Base-by-base conservation (phyloP, 2,797 vertebrate genomes). In the Cichlasoma orientale region DNA sequence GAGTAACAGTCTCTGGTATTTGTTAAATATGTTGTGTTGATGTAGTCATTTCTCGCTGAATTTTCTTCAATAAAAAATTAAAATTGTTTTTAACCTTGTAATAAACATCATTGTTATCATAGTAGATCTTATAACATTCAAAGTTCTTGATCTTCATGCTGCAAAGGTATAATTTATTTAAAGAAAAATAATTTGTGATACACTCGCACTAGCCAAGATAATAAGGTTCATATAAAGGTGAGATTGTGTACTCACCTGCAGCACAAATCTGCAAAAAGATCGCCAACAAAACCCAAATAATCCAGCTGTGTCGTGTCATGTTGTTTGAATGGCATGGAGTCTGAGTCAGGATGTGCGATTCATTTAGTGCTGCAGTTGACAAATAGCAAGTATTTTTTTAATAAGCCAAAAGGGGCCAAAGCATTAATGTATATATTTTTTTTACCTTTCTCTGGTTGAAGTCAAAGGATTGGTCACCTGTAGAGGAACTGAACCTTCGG, bases 221-320 rank as follows among this genome's bases (percentile, higher is more conserved):
- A 7, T 6, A 14, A 23, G 3, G 29, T 21, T 56, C 8, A 18
- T 4, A 3, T 47, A 19, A 50, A 56, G 12, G 2, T 38, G 14
- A 71, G 7, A 31, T 50, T 2, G 1, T 78, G 13, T 82, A 91
- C 89, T 90, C 78, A 92, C 88, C 36, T 71, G 5, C 0, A 31
- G n/a, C 1, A 12, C 2, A 54, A 61, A 61, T 81, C 80, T 82
- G 80, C 21, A 86, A 54, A 50, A 88, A 74, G 5, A n/a, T 27
- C 61, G 53, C 14, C 18, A 80, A 55, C 14, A 77, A 68, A 82
- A 78, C 2, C 73, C 38, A 76, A 75, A 1, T 41, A 19, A 6
- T 53, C 82, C 82, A 86, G 12, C n/a, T 75, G 16, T 52, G 72
- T 41, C 1, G 52, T 55, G 31, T 21, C 93, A 94, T 92, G n/a